Percentiles rank a stretch among this genome's conserved stretches.
phyloP scores from a whole-genome alignment of 2,888 invertebrate species.

The Archaeoteleia sp. region DNA sequence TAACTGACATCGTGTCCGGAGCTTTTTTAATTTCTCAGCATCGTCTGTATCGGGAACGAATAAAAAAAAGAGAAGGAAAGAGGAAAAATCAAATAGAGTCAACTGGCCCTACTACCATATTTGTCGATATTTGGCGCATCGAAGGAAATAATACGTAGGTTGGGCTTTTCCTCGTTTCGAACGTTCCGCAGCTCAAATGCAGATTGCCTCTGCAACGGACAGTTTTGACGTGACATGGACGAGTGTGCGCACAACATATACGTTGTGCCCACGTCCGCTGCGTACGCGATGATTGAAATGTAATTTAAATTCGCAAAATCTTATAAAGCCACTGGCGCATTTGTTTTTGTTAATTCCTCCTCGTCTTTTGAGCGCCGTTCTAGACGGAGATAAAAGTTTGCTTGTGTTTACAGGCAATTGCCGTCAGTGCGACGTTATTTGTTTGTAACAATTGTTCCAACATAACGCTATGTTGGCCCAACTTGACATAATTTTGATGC shows the following conservation, averaged over 20 bases:
- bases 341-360: too few species aligned
- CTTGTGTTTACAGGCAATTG: too few species aligned
- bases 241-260: conserved; percentile 42
- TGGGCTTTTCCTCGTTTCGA: conserved; percentile 31
- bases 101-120: conserved; percentile 28
- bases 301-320: too few species aligned
- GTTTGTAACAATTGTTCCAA: too few species aligned
- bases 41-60: conserved; percentile 26
- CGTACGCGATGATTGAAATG: conserved; percentile 39
- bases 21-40: conserved; percentile 23
- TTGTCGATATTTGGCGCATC: conserved; percentile 50
- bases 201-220: conserved; percentile 53
- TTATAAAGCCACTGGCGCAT: too few species aligned
- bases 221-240: conserved; percentile 50
- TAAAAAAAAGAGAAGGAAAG: conserved; percentile 30
- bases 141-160: conserved; percentile 43
- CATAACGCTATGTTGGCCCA: too few species aligned
- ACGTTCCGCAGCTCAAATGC: conserved; percentile 46
- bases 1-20: conserved; percentile 24
- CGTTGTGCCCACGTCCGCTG: too few species aligned
- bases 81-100: too few species aligned
- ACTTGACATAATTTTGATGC: too few species aligned
- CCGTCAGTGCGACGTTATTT: too few species aligned
- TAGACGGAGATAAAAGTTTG: too few species aligned
- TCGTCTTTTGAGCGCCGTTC: too few species aligned